Evolutionary conservation across 2,888 invertebrate species (phyloP), one percentile per base, ranked within the genome.

Genomic region (Corythucha ciliata): DNA sequence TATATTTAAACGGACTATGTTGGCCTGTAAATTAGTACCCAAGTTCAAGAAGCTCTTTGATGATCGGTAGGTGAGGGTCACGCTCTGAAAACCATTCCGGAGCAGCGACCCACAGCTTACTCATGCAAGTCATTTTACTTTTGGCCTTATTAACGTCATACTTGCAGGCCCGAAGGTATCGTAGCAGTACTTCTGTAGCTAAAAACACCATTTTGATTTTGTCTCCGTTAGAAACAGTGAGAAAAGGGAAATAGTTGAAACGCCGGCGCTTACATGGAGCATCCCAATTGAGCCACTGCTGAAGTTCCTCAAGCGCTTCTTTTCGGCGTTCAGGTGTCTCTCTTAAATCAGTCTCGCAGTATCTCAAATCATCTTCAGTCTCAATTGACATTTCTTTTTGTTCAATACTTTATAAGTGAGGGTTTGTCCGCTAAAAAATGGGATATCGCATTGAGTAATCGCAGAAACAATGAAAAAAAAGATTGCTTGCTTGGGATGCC

Each of bases 41-140:
- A 4, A 78, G 56, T 32, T 72, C 64, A 1, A 78, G 66, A 7
- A 81, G 63, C 53, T 77, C 76, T 59, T 74, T 72, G 14, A 80
- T 64, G 64, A 75, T 72, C 3, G 74, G 72, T 20, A 73, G 60
- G 32, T 67, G 64, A 0, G 80, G 79, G 68, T 80, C 71, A 53
- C 80, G 69, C 57, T 76, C 71, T 20, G 63, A 53, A 62, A 76
- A 81, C 80, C 80, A 81, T 63, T 79, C 77, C 0, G 74, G 69
- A 25, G 73, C 63, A 49, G 71, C 70, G 0, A 68, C 64, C 50
- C 75, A 69, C 70, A 80, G 75, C 37, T 66, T 67, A 60, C 77
- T 75, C 63, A 74, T 79, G 67, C 73, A 74, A 54, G 63, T 66
- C 5, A 81, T 62, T 63, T 79, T 80, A 44, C 60, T 64, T 61